Evolutionary conservation across 2,888 invertebrate genomes (phyloP), one percentile per base, ranked within the genome.

Genomic region (Helicoverpa assulta): DNA sequence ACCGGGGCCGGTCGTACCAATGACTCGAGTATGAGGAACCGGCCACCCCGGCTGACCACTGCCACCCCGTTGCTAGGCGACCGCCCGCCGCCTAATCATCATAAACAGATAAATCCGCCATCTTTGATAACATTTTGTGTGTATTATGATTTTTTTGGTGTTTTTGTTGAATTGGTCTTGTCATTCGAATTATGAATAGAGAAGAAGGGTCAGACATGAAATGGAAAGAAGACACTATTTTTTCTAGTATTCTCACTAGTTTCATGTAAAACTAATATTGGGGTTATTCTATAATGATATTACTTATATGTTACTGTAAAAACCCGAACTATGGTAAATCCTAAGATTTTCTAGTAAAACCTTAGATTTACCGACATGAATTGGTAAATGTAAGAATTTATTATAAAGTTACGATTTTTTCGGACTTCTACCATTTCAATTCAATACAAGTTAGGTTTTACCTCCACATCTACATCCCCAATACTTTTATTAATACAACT

Each of bases 51-150:
- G 82, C 87, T 94, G 94, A 94, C 95, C 94, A 89, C 93, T 92
- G 87, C 91, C 92, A 88, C 91, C 93, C 92, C 90, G 95, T 95
- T 91, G 94, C 95, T 86, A 84, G 88, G 96, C 95, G 91, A 96
- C 95, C 89, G 86, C 88, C 85, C 91, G 87, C 92, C 91, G 89
- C 93, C 94, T 94, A 90, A 94, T 95, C 95, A 94, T 95, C 95
- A 95, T 95, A 96, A 95, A 93, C 92, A 93, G 92, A 95, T 93
- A 90, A 88, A 76, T 57, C 67, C 52, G 89, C 92, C 90, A 92
- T 91, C 92, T 93, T 92, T 92, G 90, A 88, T 90, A 88, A 90
- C 83, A 84, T 76, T 86, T 76, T 82, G 21, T 53, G 26, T 53
- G 84, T 78, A 82, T 74, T 79, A 77, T 64, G 63, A 67, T 81